Conservation (phyloP, 2,797 vertebrate species). For the Gastrophryne carolinensis region DNA sequence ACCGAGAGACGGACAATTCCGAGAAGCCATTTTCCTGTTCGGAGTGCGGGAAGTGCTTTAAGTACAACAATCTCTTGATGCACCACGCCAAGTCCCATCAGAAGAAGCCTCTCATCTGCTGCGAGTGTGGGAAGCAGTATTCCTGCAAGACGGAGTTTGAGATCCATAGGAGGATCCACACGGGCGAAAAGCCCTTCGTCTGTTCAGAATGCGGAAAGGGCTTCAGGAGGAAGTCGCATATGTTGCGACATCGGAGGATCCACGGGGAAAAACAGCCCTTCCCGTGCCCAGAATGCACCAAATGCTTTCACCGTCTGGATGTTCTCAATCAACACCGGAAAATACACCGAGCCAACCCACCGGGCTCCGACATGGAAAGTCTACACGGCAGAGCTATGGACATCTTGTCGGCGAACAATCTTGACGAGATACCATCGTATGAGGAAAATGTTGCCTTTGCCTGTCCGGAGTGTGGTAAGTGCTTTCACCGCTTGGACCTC, state of each 20-base stretch:
- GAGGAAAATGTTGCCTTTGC: not conserved
- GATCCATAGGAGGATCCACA: conserved; percentile 34
- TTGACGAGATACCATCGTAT: not conserved
- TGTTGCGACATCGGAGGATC: conserved; percentile 10
- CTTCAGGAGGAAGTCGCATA: conserved; percentile 18
- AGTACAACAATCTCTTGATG: not conserved
- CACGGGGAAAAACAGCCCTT: conserved; percentile 15
- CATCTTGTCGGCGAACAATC: not conserved
- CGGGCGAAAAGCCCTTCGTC: conserved; percentile 25
- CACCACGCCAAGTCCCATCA: conserved; percentile 24
- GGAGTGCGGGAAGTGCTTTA: conserved; percentile 29
- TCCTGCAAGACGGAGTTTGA: conserved; percentile 7
- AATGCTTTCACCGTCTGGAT: conserved; percentile 11
- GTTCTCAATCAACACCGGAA: conserved; percentile 21
- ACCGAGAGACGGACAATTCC: not conserved
- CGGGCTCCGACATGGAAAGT: not conserved
- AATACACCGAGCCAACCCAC: conserved; percentile 8
- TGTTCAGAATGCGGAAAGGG: conserved; percentile 28
- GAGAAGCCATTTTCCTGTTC: conserved; percentile 17
- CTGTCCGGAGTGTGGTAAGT: conserved; percentile 24
- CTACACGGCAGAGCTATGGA: not conserved
- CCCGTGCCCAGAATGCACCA: conserved; percentile 11
- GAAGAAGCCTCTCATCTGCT: conserved; percentile 10
- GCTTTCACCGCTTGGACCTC: conserved; percentile 8
- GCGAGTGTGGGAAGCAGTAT: conserved; percentile 34